Conservation (phyloP, 2,113 vertebrate species). For the Neotragus moschatus region DNA sequence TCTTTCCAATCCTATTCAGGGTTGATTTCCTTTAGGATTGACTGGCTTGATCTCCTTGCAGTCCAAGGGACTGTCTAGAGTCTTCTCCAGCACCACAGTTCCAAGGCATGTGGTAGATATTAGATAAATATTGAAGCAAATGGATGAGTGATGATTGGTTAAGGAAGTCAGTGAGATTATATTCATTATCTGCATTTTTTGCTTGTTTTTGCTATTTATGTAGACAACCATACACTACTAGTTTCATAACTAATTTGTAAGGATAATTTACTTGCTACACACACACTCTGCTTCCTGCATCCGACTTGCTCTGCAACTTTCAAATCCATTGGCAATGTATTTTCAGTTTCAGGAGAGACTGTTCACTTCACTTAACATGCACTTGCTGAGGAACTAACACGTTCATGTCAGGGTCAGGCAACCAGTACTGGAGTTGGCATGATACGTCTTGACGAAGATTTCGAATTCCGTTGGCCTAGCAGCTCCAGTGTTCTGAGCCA, state of each 20-base stretch:
- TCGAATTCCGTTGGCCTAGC: not conserved
- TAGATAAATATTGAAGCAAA: slow-evolving; percentile 47
- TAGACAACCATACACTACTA: not conserved
- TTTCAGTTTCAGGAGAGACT: not conserved
- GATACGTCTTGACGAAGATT: not conserved
- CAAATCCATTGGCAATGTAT: not conserved
- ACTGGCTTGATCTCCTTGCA: not conserved
- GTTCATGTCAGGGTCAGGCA: not conserved
- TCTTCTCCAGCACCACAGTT: not conserved
- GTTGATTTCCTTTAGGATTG: not conserved
- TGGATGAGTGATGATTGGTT: slow-evolving; percentile 26
- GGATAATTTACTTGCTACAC: not conserved
- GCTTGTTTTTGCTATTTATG: slow-evolving; percentile 10
- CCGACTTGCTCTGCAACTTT: not conserved
- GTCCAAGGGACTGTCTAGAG: not conserved
- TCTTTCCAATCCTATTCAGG: not conserved
- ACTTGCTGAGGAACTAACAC: not conserved
- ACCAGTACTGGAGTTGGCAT: not conserved
- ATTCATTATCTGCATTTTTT: slow-evolving; percentile 34
- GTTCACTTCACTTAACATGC: not conserved
- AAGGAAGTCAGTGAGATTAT: slow-evolving; percentile 34
- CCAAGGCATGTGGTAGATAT: not conserved
- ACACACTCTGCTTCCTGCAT: not conserved
- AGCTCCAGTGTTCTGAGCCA: not conserved
- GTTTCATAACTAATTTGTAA: slow-evolving; percentile 36